Conservation (phyloP, 2,888 invertebrate species). For the Mesorhabditis belari region DNA sequence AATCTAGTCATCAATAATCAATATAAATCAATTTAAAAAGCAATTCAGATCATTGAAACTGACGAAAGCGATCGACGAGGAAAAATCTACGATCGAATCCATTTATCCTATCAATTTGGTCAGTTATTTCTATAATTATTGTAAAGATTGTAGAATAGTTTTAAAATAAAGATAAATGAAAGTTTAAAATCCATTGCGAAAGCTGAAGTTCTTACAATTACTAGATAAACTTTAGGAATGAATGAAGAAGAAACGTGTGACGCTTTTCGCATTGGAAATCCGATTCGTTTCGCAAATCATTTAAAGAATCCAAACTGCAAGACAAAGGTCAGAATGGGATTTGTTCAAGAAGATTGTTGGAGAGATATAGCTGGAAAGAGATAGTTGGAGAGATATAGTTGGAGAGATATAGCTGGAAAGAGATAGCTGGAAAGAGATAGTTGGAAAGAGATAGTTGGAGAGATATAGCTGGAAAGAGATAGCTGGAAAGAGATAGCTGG, state of each 20-base stretch:
- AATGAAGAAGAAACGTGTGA: neutral
- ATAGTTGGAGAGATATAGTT: too few species aligned
- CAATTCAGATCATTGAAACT: neutral
- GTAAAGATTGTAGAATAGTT: too few species aligned
- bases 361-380: too few species aligned
- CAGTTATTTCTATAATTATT: conserved; percentile 40
- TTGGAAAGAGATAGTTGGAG: neutral
- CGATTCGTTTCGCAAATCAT: neutral
- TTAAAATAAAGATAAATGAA: too few species aligned
- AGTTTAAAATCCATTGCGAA: too few species aligned
- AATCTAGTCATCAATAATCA: neutral
- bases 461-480: neutral
- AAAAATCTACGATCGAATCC: neutral
- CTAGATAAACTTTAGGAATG: neutral
- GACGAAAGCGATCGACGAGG: neutral
- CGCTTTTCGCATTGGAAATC: neutral
- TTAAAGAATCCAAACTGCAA: neutral
- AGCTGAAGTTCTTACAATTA: too few species aligned
- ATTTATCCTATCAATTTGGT: neutral
- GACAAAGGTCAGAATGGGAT: neutral
- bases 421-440: too few species aligned
- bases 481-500: too few species aligned
- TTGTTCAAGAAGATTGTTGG: too few species aligned
- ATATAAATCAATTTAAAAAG: neutral
- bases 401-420: too few species aligned